Base-by-base conservation (phyloP, 2,797 vertebrate species). In the Rallus crepitans region DNA sequence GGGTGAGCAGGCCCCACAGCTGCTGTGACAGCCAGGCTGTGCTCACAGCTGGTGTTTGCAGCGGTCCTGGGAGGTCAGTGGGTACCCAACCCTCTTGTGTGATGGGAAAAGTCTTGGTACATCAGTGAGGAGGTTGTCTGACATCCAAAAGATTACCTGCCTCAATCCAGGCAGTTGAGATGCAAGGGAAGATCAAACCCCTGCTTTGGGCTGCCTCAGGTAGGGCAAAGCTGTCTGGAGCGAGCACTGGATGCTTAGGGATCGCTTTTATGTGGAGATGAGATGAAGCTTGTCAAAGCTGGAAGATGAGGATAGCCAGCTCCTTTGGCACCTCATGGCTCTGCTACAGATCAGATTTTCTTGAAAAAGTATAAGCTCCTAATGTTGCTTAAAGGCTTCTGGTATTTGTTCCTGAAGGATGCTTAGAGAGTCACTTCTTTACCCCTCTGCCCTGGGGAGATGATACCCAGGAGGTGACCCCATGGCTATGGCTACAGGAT, bases 1-100 rank as follows among this genome's bases (percentile, higher is more conserved):
- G 42, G 31, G 27, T 5, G 39, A 17, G 6, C 0, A 1, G 10
- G 21, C 7, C 1, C 12, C 61, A 25, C 9, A 5, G 21, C 0
- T 52, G 52, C 52, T 81, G 16, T 5, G 2, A 4, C 53, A 61
- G 55, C 45, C 47, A 47, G 39, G 28, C 39, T 75, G 81, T 31
- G 16, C 68, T 60, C 33, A 12, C 15, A 15, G 39, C 12, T n/a
- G 8, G 5, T 3, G 2, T 7, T 15, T 30, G 48, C 1, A 10
- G 39, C 4, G 5, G 37, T 47, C 33, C 28, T 0, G 1, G 39
- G 39, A 28, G n/a, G 31, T 45, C 47, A 13, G 8, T 2, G 7
- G 23, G 23, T 20, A 17, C 24, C 37, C 1, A 2, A 37, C 35
- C 12, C 40, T 69, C 56, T n/a, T 1, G 1, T 56, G 89, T 56